Evolutionary conservation across 2,113 vertebrate species (phyloP).

Genomic region (Gopherus evgoodei): DNA sequence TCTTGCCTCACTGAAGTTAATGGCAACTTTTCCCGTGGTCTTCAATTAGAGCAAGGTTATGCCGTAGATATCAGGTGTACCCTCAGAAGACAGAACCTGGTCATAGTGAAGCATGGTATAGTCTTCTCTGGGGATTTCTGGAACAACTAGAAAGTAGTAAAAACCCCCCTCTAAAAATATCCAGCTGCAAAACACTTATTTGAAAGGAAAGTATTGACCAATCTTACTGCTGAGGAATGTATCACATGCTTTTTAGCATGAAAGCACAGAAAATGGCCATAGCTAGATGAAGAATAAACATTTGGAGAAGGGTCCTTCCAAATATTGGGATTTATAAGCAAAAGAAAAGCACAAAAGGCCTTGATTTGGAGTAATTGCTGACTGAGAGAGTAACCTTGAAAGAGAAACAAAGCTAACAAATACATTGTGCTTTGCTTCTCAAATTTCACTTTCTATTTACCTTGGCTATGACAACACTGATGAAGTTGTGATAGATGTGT

Average conservation of each 20-base stretch:
- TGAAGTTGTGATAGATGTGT: constrained; percentile 5
- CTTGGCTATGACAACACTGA: constrained; percentile 2
- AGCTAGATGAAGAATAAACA: constrained; percentile 28
- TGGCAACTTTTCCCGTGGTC: neutral
- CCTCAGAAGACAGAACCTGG: neutral
- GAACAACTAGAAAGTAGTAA: neutral
- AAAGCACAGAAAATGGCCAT: neutral
- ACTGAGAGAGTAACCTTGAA: neutral
- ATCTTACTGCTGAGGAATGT: neutral
- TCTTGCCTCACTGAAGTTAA: no score
- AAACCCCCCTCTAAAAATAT: neutral
- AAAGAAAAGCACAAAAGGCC: constrained; percentile 3
- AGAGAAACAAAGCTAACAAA: constrained; percentile 8
- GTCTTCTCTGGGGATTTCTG: neutral
- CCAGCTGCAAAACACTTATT: neutral
- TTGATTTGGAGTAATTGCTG: neutral
- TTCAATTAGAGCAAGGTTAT: neutral
- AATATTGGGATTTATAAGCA: neutral
- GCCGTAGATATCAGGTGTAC: neutral
- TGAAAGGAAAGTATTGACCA: neutral
- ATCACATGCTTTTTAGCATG: neutral
- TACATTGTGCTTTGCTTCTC: neutral
- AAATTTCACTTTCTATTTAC: constrained; percentile 11
- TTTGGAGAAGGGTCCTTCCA: constrained; percentile 19
- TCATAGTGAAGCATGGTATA: neutral